Evolutionary conservation across 2,797 vertebrate species (phyloP), one percentile per base, ranked within the genome.

Genomic region (Oreortyx pictus): DNA sequence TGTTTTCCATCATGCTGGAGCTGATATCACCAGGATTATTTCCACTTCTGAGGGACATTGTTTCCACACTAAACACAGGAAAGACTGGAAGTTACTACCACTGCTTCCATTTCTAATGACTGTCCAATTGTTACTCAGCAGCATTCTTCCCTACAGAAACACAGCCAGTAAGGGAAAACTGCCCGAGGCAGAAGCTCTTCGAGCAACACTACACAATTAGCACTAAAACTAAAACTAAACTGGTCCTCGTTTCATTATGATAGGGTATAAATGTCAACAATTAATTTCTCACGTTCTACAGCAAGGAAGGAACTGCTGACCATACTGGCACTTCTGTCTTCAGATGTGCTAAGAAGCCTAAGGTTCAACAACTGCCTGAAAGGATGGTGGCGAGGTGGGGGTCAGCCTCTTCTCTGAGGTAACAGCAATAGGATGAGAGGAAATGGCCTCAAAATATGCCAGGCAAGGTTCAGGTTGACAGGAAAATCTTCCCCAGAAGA

Each of bases 1-100:
- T 94, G 8, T 96, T 97, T 46, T 99, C 98, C 96, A 97, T 91
- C 88, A 98, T 91, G 33, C 97, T 97, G 37, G 98, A 96, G 84
- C 98, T 98, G 92, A 99, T 65, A 50, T 99, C 98, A 18, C 99
- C 98, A 2, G 98, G 98, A 24, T 98, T 97, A 9, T 80, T 94
- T 12, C 94, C 79, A 1, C 82, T 92, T 7, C 97, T 94, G 74
- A 98, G 97, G 7, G 98, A 98, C 99, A 99, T 99, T 71, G 98
- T 98, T 97, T 99, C 99, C 84, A 99, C 98, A 0, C 99, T 99
- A 92, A 77, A 74, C 44, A 88, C 27, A 56, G 39, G 56, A 60
- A 80, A 86, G 49, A 44, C 12, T 9, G 27, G 11, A 59, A 44
- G 56, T 74, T 82, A 68, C n/a, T 20, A 19, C 25, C 6, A 31